Conservation (phyloP, 2,113 vertebrate genomes). For the Hiodon tergisus region DNA sequence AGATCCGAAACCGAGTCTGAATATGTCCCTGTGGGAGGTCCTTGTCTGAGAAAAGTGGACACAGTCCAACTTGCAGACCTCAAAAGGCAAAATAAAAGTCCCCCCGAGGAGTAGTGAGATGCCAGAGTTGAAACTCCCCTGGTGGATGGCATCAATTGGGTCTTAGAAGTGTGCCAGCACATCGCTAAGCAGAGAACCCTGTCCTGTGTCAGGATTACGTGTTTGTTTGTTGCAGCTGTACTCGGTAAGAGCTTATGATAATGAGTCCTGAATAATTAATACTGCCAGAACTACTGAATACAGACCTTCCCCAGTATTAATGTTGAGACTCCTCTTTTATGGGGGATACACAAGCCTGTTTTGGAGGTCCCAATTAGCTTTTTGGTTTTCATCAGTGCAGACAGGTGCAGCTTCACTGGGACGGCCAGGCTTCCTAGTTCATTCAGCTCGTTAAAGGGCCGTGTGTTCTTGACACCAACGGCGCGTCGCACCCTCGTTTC, state of each 20-base stretch:
- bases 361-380: constrained; percentile 9
- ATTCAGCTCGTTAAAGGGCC: constrained; percentile 31
- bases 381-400: constrained; percentile 20
- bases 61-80: constrained; percentile 29
- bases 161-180: constrained; percentile 29
- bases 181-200: constrained; percentile 8
- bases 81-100: constrained; percentile 16
- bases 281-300: constrained; percentile 24
- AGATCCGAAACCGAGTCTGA: constrained; percentile 33
- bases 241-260: constrained; percentile 38
- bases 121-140: constrained; percentile 4
- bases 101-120: not conserved
- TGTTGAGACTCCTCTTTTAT: constrained; percentile 4
- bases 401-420: constrained; percentile 43
- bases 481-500: too few species aligned
- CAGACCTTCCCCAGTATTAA: constrained; percentile 21
- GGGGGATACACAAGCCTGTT: constrained; percentile 16
- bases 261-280: constrained; percentile 44
- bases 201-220: constrained; percentile 9
- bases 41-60: constrained; percentile 36
- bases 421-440: constrained; percentile 35
- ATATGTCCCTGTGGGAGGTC: constrained; percentile 30
- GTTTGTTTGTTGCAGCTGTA: constrained; percentile 49
- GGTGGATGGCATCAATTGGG: constrained; percentile 18
- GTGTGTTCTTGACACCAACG: constrained; percentile 5